phyloP scores from a whole-genome alignment of 2,888 invertebrate species.

The Tetranychus truncatus region DNA sequence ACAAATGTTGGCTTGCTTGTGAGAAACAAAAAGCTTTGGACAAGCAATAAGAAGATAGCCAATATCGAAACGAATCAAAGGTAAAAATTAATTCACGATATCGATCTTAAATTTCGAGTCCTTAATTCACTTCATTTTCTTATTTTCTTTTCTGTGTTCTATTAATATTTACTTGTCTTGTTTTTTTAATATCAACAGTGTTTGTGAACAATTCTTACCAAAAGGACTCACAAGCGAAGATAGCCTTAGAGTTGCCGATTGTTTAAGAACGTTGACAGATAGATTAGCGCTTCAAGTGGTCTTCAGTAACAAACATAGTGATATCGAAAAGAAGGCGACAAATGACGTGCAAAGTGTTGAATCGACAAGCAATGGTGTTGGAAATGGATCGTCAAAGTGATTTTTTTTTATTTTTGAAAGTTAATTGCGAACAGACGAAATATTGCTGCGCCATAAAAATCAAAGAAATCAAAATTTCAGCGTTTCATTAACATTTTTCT shows the following conservation, averaged over 20 bases:
- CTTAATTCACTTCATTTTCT: neutral
- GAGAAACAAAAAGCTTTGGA: too few species aligned
- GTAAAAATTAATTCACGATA: neutral
- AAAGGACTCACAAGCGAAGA: neutral
- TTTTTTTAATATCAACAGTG: neutral
- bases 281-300: neutral
- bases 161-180: too few species aligned
- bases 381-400: too few species aligned
- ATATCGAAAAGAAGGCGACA: neutral
- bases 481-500: too few species aligned
- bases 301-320: neutral
- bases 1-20: too few species aligned
- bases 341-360: neutral
- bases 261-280: neutral
- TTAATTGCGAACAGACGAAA: too few species aligned
- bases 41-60: too few species aligned
- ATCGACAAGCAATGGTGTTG: neutral
- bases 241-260: neutral
- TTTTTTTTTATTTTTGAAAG: too few species aligned
- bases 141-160: neutral
- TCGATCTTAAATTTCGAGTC: neutral
- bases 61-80: neutral
- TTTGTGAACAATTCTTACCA: neutral
- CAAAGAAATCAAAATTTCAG: too few species aligned
- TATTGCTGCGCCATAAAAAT: too few species aligned